Conservation (phyloP, 2,113 vertebrate genomes). For the Climacteris rufus region DNA sequence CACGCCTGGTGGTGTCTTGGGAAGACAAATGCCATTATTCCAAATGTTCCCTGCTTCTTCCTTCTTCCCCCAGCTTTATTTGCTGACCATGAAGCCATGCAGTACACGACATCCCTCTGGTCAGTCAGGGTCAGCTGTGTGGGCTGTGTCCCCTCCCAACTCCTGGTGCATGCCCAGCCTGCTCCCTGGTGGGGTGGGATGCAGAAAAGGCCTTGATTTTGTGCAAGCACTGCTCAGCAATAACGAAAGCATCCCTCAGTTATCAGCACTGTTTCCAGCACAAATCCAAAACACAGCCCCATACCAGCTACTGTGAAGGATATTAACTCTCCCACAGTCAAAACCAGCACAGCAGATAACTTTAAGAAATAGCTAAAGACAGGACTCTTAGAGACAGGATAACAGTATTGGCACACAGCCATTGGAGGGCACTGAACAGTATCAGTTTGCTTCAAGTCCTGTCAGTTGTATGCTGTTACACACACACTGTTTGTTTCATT, state of each 20-base stretch:
- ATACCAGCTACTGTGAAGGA: not conserved
- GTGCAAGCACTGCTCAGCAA: fast-evolving
- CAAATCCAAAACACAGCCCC: not conserved
- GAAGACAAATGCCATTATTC: not conserved
- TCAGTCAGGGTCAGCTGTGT: not conserved
- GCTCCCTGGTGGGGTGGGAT: not conserved
- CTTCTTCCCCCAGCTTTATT: not conserved
- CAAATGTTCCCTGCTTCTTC: not conserved
- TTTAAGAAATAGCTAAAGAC: conserved; percentile 11
- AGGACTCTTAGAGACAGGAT: not conserved
- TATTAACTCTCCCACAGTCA: not conserved
- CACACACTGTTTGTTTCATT: conserved; percentile 10
- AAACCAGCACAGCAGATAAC: not conserved
- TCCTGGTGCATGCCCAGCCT: not conserved
- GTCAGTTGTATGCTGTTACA: not conserved
- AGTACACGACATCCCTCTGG: not conserved
- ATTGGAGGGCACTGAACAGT: not conserved
- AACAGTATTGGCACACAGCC: not conserved
- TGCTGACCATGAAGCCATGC: not conserved
- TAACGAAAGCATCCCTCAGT: not conserved
- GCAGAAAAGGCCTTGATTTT: not conserved
- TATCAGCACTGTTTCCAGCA: not conserved
- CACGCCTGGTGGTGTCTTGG: too few relatives aligned
- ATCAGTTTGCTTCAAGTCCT: conserved; percentile 27
- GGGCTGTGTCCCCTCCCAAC: not conserved